Conservation (phyloP, 2,113 vertebrate species). For the Notechis scutatus region DNA sequence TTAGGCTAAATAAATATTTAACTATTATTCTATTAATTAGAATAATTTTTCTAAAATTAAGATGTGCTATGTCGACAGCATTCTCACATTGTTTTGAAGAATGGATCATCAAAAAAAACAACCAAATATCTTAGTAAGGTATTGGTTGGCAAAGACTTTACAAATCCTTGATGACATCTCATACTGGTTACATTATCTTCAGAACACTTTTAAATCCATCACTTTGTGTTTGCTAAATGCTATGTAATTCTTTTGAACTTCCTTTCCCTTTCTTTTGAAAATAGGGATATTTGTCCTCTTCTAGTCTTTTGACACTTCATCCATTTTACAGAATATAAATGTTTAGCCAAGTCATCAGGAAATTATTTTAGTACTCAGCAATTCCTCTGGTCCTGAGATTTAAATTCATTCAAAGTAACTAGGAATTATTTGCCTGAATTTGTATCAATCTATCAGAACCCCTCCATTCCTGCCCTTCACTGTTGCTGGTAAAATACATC, state of each 20-base stretch:
- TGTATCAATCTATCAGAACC: not conserved
- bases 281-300: not conserved
- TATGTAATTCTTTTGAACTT: not conserved
- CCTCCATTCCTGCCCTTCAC: not conserved
- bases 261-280: not conserved
- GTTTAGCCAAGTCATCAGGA: not conserved
- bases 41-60: not conserved
- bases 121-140: not conserved
- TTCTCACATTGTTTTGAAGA: not conserved
- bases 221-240: not conserved
- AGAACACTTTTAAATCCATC: not conserved
- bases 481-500: not conserved
- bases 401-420: not conserved
- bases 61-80: not conserved
- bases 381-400: not conserved
- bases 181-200: not conserved
- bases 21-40: too few species aligned
- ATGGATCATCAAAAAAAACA: not conserved
- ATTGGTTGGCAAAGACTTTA: not conserved
- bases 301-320: not conserved
- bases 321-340: not conserved
- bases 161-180: not conserved
- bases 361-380: not conserved
- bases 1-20: not conserved
- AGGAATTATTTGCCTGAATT: not conserved